Evolutionary conservation across 2,888 invertebrate genomes (phyloP).

Genomic region (Unio pictorum): DNA sequence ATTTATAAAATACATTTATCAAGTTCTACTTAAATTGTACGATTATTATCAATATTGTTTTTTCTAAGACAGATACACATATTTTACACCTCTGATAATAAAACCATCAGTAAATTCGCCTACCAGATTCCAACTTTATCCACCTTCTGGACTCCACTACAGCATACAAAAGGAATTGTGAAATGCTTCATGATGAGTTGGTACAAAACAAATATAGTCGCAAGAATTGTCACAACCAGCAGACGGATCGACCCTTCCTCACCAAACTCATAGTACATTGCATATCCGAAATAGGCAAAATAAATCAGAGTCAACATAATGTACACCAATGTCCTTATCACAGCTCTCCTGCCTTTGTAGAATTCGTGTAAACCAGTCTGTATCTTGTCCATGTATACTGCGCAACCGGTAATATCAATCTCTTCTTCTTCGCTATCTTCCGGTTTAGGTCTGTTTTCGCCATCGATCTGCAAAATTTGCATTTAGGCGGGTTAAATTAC

Average conservation of each 20-base stretch:
- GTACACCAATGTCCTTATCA: conserved; percentile 14
- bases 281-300: conserved; percentile 49
- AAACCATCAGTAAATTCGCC: neutral
- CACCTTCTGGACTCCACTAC: neutral
- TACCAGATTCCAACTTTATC: no score
- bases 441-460: no score
- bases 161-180: conserved; percentile 1
- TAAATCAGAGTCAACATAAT: conserved; percentile 31
- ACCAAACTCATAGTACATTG: no score
- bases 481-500: no score
- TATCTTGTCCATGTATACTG: conserved; percentile 1
- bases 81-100: no score
- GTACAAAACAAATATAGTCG: conserved; percentile 37
- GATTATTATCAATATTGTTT: no score
- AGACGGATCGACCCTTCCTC: conserved; percentile 26
- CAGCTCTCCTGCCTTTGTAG: conserved; percentile 5
- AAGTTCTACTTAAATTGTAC: no score
- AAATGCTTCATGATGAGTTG: conserved; percentile 9
- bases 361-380: conserved; percentile 3
- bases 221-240: conserved; percentile 49
- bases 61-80: no score
- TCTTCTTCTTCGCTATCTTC: conserved; percentile 2
- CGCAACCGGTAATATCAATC: conserved; percentile 3
- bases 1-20: no score
- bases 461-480: no score